Base-by-base conservation (phyloP, 2,888 invertebrate genomes). In the Caenorhabditis sp. region DNA sequence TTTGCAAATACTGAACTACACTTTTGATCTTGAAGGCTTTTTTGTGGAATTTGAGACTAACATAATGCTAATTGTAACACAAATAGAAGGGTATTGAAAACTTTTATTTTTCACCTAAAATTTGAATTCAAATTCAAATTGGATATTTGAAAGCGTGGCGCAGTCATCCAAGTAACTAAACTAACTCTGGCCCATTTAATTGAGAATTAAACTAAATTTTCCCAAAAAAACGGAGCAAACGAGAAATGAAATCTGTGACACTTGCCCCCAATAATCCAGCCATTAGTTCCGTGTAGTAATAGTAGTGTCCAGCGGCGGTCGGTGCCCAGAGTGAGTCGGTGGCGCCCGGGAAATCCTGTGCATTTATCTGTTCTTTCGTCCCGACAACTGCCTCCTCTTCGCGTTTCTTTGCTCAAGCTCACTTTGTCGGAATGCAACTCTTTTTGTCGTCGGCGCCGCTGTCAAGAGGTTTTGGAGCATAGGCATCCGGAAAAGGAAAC, bases 361-460 rank as follows among this genome's bases (percentile, higher is more conserved):
- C 55, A 26, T 55, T 55, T 55, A 55, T 58, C 58, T 58, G 58
- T 58, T 58, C 55, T 56, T 56, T 56, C n/a, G n/a, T n/a, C 58
- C 35, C 5, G 50, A 50, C 64, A 64, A 64, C 64, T 64, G 64
- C 32, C 50, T 35, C 50, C 28, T n/a, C 32, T 37, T 2, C n/a
- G n/a, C n/a, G n/a, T 50, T 47, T 61, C 44, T 44, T 61, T 61
- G 61, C 61, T 61, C 26, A 61, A 40, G 44, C 61, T 61, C 61
- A 44, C 44, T 22, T 24, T 35, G 15, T 47, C 20, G 61, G 44
- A 44, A 32, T 64, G 47, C 64, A 47, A 50, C 47, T 28, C 15
- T 47, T 50, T 50, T 28, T 50, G 4, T 18, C 5, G 24, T 64
- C 9, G 26, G 28, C 2, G 50, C 24, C 28, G 28, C 26, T 26